Base-by-base conservation (phyloP, 2,888 invertebrate genomes). In the Cheilosia impressa region DNA sequence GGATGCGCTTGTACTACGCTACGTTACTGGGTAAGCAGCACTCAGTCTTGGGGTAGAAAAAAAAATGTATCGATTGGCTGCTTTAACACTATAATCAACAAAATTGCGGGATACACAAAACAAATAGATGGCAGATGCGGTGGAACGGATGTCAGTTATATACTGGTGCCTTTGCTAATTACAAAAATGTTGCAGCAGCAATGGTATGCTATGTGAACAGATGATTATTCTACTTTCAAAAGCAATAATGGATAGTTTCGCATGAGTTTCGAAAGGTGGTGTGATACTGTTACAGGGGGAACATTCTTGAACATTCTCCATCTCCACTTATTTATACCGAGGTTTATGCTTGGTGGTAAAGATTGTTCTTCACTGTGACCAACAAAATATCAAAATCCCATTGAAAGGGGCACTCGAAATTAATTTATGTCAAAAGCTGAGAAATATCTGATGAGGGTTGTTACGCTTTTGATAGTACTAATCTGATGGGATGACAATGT, bases 81-180 rank as follows among this genome's bases (percentile, higher is more conserved):
- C 84, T 84, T 69, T 80, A 84, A 80, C 69, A 65, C 69, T 75
- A 75, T 84, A 80, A 84, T 84, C 84, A 84, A 69, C 63, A 79
- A 79, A 84, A 80, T 84, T 84, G 75, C 80, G 22, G 53, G 55
- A 24, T 71, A 71, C 55, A 76, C 43, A 75, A 69, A 71, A 79
- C 62, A 68, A 83, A 63, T 53, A 73, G 57, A 78, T 73, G 65
- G 31, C 9, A 66, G 50, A 68, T 83, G 68, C 62, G 66, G 38
- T 69, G 69, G 65, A 66, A 43, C 73, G 68, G 68, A 78, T 68
- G 53, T 17, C 58, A 71, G 68, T 57, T 69, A 57, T 31, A 63
- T 22, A 17, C 53, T 66, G 71, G 60, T 72, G 71, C 27, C 43
- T 79, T 63, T 50, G 65, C 75, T 75, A 76, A 84, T 84, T 79